phyloP scores from a whole-genome alignment of 2,797 vertebrate species.

The Hyperoplus lanceolatus region DNA sequence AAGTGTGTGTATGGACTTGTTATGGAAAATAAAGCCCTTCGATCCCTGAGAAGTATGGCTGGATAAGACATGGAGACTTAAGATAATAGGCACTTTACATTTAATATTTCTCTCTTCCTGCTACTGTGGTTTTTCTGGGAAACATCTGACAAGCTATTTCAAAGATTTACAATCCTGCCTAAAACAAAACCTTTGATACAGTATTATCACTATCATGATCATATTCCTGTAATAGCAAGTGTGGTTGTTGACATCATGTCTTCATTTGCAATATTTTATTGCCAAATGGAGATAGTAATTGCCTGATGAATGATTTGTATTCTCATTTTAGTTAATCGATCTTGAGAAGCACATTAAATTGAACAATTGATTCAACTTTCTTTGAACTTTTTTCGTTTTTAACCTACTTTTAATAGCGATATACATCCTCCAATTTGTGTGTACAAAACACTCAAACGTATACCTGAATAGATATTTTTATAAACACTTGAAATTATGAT shows the following conservation, averaged over 20 bases:
- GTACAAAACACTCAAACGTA: neutral
- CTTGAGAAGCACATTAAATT: conserved; percentile 5
- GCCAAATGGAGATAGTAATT: conserved; percentile 8
- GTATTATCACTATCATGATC: conserved; percentile 11
- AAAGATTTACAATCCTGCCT: conserved; percentile 10
- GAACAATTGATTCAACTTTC: neutral
- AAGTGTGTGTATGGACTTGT: conserved; percentile 1
- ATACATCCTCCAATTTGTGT: neutral
- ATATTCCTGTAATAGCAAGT: conserved; percentile 17
- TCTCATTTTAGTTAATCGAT: conserved; percentile 22
- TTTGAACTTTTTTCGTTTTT: conserved; percentile 3
- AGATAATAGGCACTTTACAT: conserved; percentile 10
- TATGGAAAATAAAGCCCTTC: conserved; percentile 3
- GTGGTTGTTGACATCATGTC: conserved; percentile 7
- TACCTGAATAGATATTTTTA: neutral
- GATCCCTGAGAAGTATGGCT: conserved; percentile 25
- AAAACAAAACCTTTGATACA: conserved; percentile 19
- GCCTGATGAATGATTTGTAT: conserved; percentile 8
- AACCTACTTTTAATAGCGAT: conserved; percentile 14
- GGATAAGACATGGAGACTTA: conserved; percentile 8
- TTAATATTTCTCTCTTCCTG: neutral
- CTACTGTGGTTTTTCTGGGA: neutral
- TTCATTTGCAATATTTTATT: conserved; percentile 26
- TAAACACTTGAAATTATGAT: no score
- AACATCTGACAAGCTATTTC: conserved; percentile 9